Percentiles rank a stretch among this genome's conserved stretches.
These are phyloP conservation scores for Eilema depressum DNA, from an alignment of 2,888 invertebrate genomes.

Conservation along the genomic window DNA sequence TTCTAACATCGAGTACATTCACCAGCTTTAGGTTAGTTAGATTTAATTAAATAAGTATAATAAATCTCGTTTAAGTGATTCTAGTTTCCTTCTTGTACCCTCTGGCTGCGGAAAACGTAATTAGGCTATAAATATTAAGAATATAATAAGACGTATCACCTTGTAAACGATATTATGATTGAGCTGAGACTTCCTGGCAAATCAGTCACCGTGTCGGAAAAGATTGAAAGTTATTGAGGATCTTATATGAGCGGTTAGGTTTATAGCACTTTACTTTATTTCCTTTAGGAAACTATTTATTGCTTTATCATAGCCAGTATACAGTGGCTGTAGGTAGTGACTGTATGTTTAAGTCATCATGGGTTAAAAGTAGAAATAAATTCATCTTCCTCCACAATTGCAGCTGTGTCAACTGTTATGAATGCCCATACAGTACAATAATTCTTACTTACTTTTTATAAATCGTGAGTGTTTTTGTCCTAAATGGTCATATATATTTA, in stretches of 20 bases:
- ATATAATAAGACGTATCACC: conserved; percentile 25
- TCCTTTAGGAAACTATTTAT: background rate
- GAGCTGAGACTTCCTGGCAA: conserved; percentile 40
- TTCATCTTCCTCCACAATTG: background rate
- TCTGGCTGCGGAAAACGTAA: too few relatives aligned
- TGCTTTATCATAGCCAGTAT: background rate
- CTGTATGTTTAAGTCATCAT: too few relatives aligned
- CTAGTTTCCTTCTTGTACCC: too few relatives aligned
- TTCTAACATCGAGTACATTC: too few relatives aligned
- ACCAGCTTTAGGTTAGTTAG: too few relatives aligned
- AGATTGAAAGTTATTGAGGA: conserved; percentile 22
- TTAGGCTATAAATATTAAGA: conserved; percentile 1
- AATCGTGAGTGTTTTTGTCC: too few relatives aligned
- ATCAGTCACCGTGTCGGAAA: conserved; percentile 44
- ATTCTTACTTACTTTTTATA: too few relatives aligned
- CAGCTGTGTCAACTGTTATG: too few relatives aligned
- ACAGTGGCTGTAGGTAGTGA: background rate
- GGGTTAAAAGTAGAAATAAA: background rate
- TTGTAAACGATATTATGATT: conserved; percentile 30
- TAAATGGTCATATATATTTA: background rate
- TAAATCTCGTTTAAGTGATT: too few relatives aligned
- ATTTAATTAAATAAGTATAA: too few relatives aligned
- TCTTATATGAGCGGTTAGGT: conserved; percentile 26
- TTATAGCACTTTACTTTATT: conserved; percentile 17
- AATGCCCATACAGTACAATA: too few relatives aligned